phyloP scores from a whole-genome alignment of 2,888 invertebrate genomes.

The Hofmannophila pseudospretella region DNA sequence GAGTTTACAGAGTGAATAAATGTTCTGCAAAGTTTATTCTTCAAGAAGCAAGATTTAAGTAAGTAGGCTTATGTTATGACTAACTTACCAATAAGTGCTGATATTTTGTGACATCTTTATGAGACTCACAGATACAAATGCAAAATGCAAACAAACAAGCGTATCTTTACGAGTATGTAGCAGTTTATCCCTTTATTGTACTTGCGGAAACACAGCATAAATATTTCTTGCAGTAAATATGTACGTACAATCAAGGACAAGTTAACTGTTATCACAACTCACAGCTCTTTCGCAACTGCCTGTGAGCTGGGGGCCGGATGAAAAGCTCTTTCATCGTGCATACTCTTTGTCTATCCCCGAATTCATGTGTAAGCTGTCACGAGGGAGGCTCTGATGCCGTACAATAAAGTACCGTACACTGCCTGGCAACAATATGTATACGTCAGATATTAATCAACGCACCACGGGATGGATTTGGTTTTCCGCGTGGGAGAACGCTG shows the following conservation, averaged over 20 bases:
- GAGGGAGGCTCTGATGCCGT: slow-evolving; percentile 43
- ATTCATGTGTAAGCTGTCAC: slow-evolving; percentile 56
- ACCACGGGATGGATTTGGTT: background rate
- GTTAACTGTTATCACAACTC: slow-evolving; percentile 48
- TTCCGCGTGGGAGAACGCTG: background rate
- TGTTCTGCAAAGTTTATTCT: no score
- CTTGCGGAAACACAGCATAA: background rate
- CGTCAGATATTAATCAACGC: slow-evolving; percentile 6
- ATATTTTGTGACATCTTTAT: no score
- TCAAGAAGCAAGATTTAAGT: no score
- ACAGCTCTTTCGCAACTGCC: slow-evolving; percentile 37
- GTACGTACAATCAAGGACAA: slow-evolving; percentile 23
- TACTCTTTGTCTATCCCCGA: slow-evolving; percentile 59
- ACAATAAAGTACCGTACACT: slow-evolving; percentile 51
- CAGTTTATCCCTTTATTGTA: no score
- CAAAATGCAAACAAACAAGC: no score
- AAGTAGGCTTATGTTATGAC: no score
- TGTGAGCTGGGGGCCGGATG: slow-evolving; percentile 36
- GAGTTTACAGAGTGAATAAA: no score
- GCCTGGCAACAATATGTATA: slow-evolving; percentile 25
- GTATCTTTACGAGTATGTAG: no score
- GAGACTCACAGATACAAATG: no score
- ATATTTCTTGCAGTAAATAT: background rate
- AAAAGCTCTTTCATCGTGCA: slow-evolving; percentile 54
- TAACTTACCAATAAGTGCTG: no score